These are phyloP conservation scores for Amorpha juglandis DNA, from an alignment of 2,888 invertebrate genomes.

Conservation along the genomic window DNA sequence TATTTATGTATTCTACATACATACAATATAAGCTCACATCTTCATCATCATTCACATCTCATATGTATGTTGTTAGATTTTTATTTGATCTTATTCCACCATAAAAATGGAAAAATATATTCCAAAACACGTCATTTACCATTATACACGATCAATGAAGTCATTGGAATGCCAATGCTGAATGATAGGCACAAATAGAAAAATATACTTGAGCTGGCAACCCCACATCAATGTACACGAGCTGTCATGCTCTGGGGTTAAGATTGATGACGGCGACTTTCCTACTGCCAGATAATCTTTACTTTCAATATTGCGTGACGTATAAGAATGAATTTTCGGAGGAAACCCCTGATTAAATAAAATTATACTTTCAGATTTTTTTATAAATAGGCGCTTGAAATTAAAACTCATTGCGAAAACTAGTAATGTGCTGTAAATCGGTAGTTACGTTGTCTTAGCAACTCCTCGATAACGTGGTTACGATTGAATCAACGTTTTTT, in stretches of 20 bases:
- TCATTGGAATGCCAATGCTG: not conserved
- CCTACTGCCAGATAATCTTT: constrained; percentile 62
- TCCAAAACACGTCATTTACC: no score
- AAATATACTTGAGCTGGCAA: not conserved
- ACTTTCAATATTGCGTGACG: constrained; percentile 69
- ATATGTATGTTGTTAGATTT: no score
- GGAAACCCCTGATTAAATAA: not conserved
- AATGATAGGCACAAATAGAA: not conserved
- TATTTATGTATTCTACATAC: no score
- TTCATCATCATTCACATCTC: no score
- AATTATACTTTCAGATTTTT: not conserved
- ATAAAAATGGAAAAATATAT: no score
- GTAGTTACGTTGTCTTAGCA: not conserved
- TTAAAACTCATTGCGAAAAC: not conserved
- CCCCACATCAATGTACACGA: constrained; percentile 41
- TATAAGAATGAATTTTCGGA: constrained; percentile 48
- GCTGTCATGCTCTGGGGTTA: constrained; percentile 49
- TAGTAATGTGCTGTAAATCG: not conserved
- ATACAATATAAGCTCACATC: no score
- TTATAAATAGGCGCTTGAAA: no score
- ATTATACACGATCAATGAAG: no score
- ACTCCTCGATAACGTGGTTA: not conserved
- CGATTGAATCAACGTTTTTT: not conserved
- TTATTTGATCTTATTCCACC: no score
- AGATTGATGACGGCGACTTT: constrained; percentile 69